Evolutionary conservation across 2,113 vertebrate species (phyloP).

Genomic region (Pipra filicauda): DNA sequence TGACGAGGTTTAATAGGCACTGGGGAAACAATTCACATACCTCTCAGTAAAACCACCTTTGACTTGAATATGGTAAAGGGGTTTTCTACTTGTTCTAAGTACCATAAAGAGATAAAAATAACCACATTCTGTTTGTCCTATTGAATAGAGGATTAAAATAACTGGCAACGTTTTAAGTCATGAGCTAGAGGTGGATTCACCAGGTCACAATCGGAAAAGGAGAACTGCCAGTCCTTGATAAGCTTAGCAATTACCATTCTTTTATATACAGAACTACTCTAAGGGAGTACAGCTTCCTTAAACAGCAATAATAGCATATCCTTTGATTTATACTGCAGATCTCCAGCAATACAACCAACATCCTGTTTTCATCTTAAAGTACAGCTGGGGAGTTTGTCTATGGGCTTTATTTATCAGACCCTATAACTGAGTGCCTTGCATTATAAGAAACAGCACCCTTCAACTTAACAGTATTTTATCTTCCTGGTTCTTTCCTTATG

Average conservation of each 20-base stretch:
- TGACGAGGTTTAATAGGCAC: not conserved
- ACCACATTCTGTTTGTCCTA: not conserved
- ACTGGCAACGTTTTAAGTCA: not conserved
- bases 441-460: not conserved
- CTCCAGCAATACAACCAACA: constrained; percentile 41
- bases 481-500: not conserved
- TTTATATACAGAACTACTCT: constrained; percentile 39
- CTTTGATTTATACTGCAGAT: constrained; percentile 58
- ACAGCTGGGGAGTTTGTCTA: constrained; percentile 45
- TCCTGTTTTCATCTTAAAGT: constrained; percentile 67
- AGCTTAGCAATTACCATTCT: constrained; percentile 52
- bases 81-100: not conserved
- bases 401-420: not conserved
- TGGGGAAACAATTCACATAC: not conserved
- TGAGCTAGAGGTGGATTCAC: constrained; percentile 5
- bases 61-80: not conserved
- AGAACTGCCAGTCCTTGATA: constrained; percentile 59
- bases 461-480: not conserved
- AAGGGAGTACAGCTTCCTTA: constrained; percentile 53
- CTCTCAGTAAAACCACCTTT: not conserved
- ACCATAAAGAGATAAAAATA: constrained; percentile 47
- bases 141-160: constrained; percentile 51
- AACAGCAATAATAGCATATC: constrained; percentile 63
- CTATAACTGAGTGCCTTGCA: not conserved
- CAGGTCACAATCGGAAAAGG: constrained; percentile 31